A percentile compares a stretch with the other conserved stretches of the same genome.
phyloP scores from a whole-genome alignment of 2,888 invertebrate species.

The Anorthoa munda region DNA sequence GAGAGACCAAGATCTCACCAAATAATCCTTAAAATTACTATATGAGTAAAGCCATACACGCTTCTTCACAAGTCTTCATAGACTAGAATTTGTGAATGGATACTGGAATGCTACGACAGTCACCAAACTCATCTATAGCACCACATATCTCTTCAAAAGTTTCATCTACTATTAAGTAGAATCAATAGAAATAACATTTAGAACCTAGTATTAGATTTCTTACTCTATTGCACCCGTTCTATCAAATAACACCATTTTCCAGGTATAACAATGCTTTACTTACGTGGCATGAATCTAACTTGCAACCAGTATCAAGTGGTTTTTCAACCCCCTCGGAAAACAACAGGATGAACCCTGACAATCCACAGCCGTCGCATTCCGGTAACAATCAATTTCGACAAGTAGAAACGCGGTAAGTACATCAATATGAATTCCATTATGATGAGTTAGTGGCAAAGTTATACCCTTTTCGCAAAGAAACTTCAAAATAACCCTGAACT shows the following conservation, averaged over 20 bases:
- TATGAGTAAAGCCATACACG: constrained; percentile 45
- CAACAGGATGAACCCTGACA: constrained; percentile 28
- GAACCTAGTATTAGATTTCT: constrained; percentile 34
- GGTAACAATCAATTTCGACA: constrained; percentile 73
- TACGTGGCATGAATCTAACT: constrained; percentile 82
- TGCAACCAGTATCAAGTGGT: constrained; percentile 73
- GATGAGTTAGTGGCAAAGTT: constrained; percentile 22
- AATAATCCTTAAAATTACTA: not conserved
- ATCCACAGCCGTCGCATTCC: not conserved
- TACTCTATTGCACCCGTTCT: constrained; percentile 54
- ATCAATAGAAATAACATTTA: constrained; percentile 33
- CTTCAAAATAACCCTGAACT: constrained; percentile 25
- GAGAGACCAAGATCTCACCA: not conserved
- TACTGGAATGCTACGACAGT: constrained; percentile 43
- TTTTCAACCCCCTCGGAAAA: constrained; percentile 47
- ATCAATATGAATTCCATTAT: constrained; percentile 12
- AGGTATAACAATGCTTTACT: constrained; percentile 79
- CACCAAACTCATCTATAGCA: constrained; percentile 26
- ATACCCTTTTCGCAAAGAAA: not conserved
- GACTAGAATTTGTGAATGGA: constrained; percentile 32
- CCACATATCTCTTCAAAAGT: constrained; percentile 31
- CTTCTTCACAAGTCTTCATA: constrained; percentile 29
- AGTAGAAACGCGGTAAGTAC: constrained; percentile 82
- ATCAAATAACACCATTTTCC: constrained; percentile 59
- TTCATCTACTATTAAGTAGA: constrained; percentile 39